Percentiles rank a stretch among this genome's conserved stretches.
These are phyloP conservation scores for Ariopsis seemanni DNA, from an alignment of 2,113 vertebrate genomes.

Conservation along the genomic window DNA sequence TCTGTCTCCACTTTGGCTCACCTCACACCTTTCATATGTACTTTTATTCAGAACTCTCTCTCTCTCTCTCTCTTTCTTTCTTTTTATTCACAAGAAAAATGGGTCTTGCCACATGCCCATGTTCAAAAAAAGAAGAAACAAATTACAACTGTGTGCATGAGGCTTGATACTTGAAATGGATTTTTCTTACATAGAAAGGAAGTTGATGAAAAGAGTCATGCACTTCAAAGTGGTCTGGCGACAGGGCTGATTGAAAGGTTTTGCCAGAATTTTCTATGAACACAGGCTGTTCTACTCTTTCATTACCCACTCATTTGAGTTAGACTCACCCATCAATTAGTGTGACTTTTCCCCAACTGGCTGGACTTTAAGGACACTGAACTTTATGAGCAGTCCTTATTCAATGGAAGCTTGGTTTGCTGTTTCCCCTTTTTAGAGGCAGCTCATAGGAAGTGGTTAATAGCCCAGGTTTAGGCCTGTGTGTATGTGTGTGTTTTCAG, in stretches of 20 bases:
- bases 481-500: neutral
- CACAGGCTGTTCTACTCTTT: constrained; percentile 90
- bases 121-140: constrained; percentile 69
- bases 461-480: constrained; percentile 55
- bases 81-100: constrained; percentile 50
- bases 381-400: constrained; percentile 59
- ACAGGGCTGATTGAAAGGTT: constrained; percentile 88
- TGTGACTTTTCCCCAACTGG: constrained; percentile 66
- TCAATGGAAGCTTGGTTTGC: constrained; percentile 36
- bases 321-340: constrained; percentile 78
- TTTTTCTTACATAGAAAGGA: constrained; percentile 80
- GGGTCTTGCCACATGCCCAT: constrained; percentile 65
- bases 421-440: constrained; percentile 51
- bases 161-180: constrained; percentile 77
- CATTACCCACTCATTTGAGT: constrained; percentile 97
- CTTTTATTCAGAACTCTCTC: constrained; percentile 63
- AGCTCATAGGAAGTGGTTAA: constrained; percentile 66
- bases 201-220: constrained; percentile 92
- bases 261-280: constrained; percentile 85
- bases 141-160: constrained; percentile 70
- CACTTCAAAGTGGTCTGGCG: constrained; percentile 86
- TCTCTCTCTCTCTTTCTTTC: constrained; percentile 23
- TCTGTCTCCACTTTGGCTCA: neutral
- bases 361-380: constrained; percentile 70
- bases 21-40: constrained; percentile 60